Evolutionary conservation across 1,140 invertebrate species (phyloP).

Genomic region (Zaprionus nigranus): DNA sequence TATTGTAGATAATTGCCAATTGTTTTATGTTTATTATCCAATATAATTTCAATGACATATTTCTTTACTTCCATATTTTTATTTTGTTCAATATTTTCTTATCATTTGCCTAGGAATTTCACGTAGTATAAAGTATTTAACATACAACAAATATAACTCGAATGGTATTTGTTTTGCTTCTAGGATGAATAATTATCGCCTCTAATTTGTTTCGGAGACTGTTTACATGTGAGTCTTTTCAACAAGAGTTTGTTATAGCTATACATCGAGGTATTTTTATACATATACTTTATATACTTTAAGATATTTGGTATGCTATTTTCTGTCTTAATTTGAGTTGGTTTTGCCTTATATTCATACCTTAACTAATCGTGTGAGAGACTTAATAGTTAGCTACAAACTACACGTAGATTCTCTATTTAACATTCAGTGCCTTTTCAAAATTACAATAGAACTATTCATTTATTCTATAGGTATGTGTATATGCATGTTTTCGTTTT

Average conservation of each 20-base stretch:
- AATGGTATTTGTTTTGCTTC: slow-evolving; percentile 18
- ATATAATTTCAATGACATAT: slow-evolving; percentile 12
- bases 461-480: slow-evolving; percentile 4
- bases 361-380: slow-evolving; percentile 16
- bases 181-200: slow-evolving; percentile 2
- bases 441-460: background rate
- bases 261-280: slow-evolving; percentile 2
- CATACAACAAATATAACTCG: slow-evolving; percentile 35
- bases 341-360: background rate
- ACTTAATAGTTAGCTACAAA: slow-evolving; percentile 10
- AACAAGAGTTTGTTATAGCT: slow-evolving; percentile 23
- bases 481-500: background rate
- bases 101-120: slow-evolving; percentile 4
- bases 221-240: slow-evolving; percentile 42
- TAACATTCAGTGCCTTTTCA: slow-evolving; percentile 27
- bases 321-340: slow-evolving; percentile 16
- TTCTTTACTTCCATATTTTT: slow-evolving; percentile 5
- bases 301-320: slow-evolving; percentile 4
- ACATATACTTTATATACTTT: background rate
- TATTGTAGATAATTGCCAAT: slow-evolving; percentile 32
- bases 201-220: slow-evolving; percentile 29
- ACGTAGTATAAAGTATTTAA: slow-evolving; percentile 15
- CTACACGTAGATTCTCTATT: slow-evolving; percentile 10
- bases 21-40: slow-evolving; percentile 17
- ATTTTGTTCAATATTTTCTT: slow-evolving; percentile 9